Evolutionary conservation across 2,113 vertebrate genomes (phyloP).

Genomic region (Numida meleagris): DNA sequence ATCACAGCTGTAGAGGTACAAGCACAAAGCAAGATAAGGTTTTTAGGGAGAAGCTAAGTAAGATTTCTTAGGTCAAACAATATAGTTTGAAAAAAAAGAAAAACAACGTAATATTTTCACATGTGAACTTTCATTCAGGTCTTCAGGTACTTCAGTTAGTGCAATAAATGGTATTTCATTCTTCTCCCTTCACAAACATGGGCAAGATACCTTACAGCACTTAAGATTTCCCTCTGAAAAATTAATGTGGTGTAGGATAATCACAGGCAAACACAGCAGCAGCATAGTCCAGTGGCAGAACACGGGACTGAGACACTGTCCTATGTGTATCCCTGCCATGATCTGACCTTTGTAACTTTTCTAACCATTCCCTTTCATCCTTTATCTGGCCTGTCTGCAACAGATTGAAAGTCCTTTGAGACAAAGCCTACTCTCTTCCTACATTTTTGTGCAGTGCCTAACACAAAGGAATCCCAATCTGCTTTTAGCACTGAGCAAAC

Average conservation of each 20-base stretch:
- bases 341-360: constrained; percentile 51
- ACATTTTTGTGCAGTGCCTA: constrained; percentile 8
- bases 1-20: not conserved
- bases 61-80: not conserved
- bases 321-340: not conserved
- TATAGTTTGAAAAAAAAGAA: not conserved
- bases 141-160: not conserved
- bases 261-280: not conserved
- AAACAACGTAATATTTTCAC: not conserved
- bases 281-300: not conserved
- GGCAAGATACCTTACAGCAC: not conserved
- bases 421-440: constrained; percentile 11
- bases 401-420: constrained; percentile 46
- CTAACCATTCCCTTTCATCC: constrained; percentile 48
- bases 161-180: not conserved
- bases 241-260: not conserved
- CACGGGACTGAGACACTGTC: not conserved
- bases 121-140: not conserved
- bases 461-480: constrained; percentile 57
- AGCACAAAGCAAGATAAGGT: not conserved
- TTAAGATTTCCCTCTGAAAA: not conserved
- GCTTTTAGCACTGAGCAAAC: constrained; percentile 52
- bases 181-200: not conserved
- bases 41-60: not conserved
- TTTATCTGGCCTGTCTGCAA: constrained; percentile 50